A percentile compares a stretch with the other conserved stretches of the same genome.
Evolutionary conservation across 2,888 invertebrate species (phyloP).

Genomic region (Digitonthophagus gazella): DNA sequence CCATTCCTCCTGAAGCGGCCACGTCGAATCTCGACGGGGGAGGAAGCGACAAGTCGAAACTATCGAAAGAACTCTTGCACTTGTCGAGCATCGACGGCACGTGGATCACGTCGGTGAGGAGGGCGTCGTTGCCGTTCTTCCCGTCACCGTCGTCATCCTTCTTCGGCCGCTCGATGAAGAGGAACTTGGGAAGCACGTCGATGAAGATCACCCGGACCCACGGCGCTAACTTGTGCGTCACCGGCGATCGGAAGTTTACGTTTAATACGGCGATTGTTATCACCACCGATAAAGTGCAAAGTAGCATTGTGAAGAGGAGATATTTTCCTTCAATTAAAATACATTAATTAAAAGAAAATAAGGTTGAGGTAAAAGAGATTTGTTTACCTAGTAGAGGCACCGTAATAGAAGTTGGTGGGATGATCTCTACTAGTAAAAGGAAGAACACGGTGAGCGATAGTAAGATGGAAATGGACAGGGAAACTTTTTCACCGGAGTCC

Average conservation of each 20-base stretch:
- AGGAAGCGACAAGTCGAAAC: slow-evolving; percentile 46
- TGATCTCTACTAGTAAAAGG: slow-evolving; percentile 88
- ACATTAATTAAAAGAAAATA: too few species aligned
- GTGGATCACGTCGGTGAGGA: slow-evolving; percentile 78
- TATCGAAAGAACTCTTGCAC: slow-evolving; percentile 58
- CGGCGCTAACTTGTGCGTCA: slow-evolving; percentile 88
- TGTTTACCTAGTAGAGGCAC: slow-evolving; percentile 87
- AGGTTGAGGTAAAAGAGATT: too few species aligned
- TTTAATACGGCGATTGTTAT: slow-evolving; percentile 92
- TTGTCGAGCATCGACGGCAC: slow-evolving; percentile 64
- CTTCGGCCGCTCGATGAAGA: slow-evolving; percentile 85
- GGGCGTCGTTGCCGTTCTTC: slow-evolving; percentile 47
- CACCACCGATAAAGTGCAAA: slow-evolving; percentile 89
- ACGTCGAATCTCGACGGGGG: slow-evolving; percentile 61
- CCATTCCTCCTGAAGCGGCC: slow-evolving; percentile 63
- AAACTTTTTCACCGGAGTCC: slow-evolving; percentile 97
- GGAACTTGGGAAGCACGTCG: slow-evolving; percentile 79
- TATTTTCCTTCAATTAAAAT: too few species aligned
- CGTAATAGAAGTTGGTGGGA: slow-evolving; percentile 90
- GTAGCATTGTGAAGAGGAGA: slow-evolving; percentile 90
- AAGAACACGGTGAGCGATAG: slow-evolving; percentile 94
- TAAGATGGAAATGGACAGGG: slow-evolving; percentile 90
- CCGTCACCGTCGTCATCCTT: slow-evolving; percentile 65
- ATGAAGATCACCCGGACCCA: slow-evolving; percentile 88
- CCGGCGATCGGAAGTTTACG: slow-evolving; percentile 89